Percentiles rank a stretch among this genome's conserved stretches.
Evolutionary conservation across 2,888 invertebrate genomes (phyloP).

Genomic region (Sepioteuthis lessoniana): DNA sequence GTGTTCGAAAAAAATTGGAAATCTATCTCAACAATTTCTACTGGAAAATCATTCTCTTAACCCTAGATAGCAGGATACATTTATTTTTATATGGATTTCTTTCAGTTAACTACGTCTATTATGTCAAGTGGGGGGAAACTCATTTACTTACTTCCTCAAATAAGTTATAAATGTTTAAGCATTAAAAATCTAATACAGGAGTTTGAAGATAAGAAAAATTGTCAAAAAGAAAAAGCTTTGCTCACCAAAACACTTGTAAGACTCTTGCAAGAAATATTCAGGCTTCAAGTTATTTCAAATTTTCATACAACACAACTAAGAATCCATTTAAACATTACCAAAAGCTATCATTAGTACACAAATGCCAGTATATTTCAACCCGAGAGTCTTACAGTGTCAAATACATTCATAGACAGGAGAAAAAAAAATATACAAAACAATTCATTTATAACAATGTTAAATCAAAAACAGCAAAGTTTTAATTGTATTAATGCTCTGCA

Average conservation of each 20-base stretch:
- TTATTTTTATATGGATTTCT: too few relatives aligned
- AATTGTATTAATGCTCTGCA: too few relatives aligned
- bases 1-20: not conserved
- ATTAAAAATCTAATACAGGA: not conserved
- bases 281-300: too few relatives aligned
- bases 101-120: not conserved
- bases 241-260: not conserved
- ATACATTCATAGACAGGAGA: not conserved
- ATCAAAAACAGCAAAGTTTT: too few relatives aligned
- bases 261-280: not conserved
- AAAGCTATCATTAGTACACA: not conserved
- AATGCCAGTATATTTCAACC: not conserved
- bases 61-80: not conserved
- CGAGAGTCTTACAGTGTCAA: not conserved
- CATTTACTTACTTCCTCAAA: not conserved
- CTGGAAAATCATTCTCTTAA: not conserved
- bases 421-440: not conserved
- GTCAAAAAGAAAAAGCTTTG: not conserved
- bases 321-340: too few relatives aligned
- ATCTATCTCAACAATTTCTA: not conserved
- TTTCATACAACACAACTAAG: too few relatives aligned
- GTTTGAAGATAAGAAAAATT: not conserved
- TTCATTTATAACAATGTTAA: too few relatives aligned
- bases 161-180: not conserved
- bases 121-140: not conserved